Base-by-base conservation (phyloP, 2,888 invertebrate species). In the Heliconius erato region DNA sequence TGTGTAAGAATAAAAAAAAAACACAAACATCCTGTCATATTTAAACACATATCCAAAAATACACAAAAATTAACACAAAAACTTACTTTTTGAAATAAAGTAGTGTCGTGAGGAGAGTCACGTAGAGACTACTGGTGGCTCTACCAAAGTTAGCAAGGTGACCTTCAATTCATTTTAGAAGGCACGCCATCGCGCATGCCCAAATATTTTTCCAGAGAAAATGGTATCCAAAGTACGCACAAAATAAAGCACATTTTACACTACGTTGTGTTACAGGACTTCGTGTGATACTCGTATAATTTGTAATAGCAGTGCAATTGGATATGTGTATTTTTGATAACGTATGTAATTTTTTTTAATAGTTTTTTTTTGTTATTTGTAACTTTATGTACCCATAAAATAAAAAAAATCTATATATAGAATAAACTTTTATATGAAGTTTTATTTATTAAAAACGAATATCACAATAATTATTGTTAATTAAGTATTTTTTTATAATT, bases 161-260 rank as follows among this genome's bases (percentile, higher is more conserved):
- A 95, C 95, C 95, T 95, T 94, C 92, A 92, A 84, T 87, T 89
- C 88, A 87, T 91, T 93, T 93, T 90, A 91, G 91, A 91, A 88
- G 90, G 90, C 88, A 88, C 91, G 89, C 87, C 89, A 91, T 88
- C 88, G 94, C 94, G 95, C 95, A 95, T 94, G 94, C 91, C 89
- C 92, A 87, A 91, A 91, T 80, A 77, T 35, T 65, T 79, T 9
- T 9, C 59, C 65, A 84, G 80, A 82, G 76, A 80, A 92, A 92
- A 90, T 87, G 86, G 82, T 65, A 88, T 90, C 89, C 85, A 91
- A 91, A 82, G 6, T 0, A 59, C 7, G 23, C 6, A 65, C 6
- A 54, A 5, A 1, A 26, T 82, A 78, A 82, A 82, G 49, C 32
- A 12, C 32, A 69, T 35, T 84, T 74, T 79, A 49, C 32, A 19